These are phyloP conservation scores for Aphodius granarius DNA, from an alignment of 2,888 invertebrate genomes.

Conservation along the genomic window DNA sequence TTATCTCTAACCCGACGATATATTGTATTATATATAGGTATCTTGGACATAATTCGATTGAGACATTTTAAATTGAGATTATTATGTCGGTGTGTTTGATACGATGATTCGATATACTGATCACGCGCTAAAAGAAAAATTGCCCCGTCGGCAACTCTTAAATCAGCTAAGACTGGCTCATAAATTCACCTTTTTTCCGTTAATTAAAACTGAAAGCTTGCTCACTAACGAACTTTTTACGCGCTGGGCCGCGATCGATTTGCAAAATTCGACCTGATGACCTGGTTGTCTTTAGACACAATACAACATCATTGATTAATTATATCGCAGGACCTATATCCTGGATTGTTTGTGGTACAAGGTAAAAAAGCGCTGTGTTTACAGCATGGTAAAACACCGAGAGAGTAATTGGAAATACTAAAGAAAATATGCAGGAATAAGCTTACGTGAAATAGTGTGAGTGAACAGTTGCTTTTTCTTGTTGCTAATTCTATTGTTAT, in stretches of 20 bases:
- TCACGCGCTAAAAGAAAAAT: not conserved
- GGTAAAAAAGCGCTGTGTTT: not conserved
- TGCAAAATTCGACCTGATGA: not conserved
- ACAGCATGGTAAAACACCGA: not conserved
- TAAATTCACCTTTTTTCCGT: not conserved
- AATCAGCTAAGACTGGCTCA: not conserved
- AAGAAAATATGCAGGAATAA: not conserved
- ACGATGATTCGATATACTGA: not conserved
- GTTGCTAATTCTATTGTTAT: too few relatives aligned
- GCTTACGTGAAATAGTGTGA: not conserved
- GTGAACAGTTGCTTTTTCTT: not conserved
- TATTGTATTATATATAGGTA: not conserved
- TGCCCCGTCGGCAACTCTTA: not conserved
- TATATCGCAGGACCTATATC: not conserved
- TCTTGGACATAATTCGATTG: not conserved
- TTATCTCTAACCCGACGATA: too few relatives aligned
- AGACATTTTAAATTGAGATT: not conserved
- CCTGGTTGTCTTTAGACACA: not conserved
- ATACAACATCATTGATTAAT: not conserved
- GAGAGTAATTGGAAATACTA: not conserved
- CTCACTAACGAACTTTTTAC: not conserved
- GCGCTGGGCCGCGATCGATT: not conserved
- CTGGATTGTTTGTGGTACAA: not conserved
- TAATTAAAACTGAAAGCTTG: not conserved
- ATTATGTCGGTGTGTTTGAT: not conserved